Percentiles rank a stretch among this genome's conserved stretches.
phyloP scores from a whole-genome alignment of 2,113 vertebrate genomes.

The Oncorhynchus clarkii region DNA sequence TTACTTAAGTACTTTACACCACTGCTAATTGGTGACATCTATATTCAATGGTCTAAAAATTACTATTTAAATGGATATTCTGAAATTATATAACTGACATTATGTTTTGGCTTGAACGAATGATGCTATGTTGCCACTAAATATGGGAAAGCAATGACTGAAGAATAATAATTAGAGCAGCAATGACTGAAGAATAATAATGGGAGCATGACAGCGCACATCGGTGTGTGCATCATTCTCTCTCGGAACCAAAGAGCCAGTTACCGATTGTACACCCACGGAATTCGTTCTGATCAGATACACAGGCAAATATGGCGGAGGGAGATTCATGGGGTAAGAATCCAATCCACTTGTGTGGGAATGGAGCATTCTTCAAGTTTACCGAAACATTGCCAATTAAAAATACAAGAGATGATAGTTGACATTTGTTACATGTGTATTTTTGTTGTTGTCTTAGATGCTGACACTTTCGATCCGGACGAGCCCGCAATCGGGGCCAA shows the following conservation, averaged over 20 bases:
- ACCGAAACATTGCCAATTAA: neutral
- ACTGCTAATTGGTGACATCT: no score
- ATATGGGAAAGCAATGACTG: no score
- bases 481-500: slow-evolving; percentile 44
- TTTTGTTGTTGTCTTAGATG: slow-evolving; percentile 56
- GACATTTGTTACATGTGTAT: neutral
- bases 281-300: neutral
- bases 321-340: slow-evolving; percentile 77
- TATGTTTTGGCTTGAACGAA: no score
- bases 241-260: neutral
- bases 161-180: no score
- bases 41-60: no score
- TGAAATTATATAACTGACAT: no score
- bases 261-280: neutral
- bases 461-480: slow-evolving; percentile 72
- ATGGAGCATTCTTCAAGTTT: neutral
- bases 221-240: neutral
- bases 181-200: no score
- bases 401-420: neutral
- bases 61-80: no score
- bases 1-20: no score
- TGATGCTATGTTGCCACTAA: no score
- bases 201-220: no score
- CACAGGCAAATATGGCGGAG: slow-evolving; percentile 62
- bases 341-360: neutral